These are phyloP conservation scores for Siderastrea radians DNA, from an alignment of 92 coral and sea anemone species.

Conservation along the genomic window DNA sequence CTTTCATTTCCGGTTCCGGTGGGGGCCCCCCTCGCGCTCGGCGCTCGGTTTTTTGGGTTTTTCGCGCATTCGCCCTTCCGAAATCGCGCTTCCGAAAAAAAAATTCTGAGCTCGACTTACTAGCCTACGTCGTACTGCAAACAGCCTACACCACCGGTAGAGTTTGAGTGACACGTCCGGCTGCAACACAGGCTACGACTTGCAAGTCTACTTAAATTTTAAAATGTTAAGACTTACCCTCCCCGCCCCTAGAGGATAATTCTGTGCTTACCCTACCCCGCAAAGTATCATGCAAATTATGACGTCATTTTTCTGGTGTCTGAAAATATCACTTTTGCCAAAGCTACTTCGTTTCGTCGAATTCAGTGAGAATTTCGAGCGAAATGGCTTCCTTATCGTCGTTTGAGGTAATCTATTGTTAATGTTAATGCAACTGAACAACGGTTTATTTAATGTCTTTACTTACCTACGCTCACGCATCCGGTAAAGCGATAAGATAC, in stretches of 20 bases:
- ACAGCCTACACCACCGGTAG: too few relatives aligned
- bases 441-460: constrained; percentile 19
- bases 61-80: too few relatives aligned
- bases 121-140: too few relatives aligned
- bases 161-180: too few relatives aligned
- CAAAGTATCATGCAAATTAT: background rate
- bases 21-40: too few relatives aligned
- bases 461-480: background rate
- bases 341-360: background rate
- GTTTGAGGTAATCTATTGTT: constrained; percentile 25
- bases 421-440: constrained; percentile 17
- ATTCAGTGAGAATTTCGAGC: background rate
- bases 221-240: background rate
- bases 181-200: too few relatives aligned
- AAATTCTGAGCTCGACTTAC: too few relatives aligned
- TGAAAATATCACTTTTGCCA: background rate
- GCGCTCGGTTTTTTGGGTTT: too few relatives aligned
- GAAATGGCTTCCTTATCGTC: constrained; percentile 1
- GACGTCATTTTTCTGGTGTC: constrained; percentile 26
- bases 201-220: too few relatives aligned
- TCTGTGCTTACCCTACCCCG: constrained; percentile 4
- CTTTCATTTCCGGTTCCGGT: too few relatives aligned
- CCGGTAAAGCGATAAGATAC: constrained; percentile 16
- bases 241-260: constrained; percentile 2
- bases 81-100: too few relatives aligned